phyloP scores from a whole-genome alignment of 2,888 invertebrate genomes.

The Eupithecia subumbrata region DNA sequence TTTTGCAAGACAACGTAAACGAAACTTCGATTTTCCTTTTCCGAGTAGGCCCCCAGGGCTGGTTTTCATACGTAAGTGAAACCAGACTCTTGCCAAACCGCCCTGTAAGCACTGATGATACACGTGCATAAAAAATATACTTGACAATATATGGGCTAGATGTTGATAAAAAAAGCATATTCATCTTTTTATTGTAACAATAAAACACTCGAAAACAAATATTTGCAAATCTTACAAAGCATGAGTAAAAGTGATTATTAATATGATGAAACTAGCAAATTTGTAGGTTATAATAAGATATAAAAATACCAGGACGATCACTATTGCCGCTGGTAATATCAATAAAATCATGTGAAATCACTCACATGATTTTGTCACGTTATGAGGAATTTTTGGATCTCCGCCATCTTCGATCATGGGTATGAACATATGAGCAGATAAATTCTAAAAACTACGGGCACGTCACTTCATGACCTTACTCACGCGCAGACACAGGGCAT shows the following conservation, averaged over 20 bases:
- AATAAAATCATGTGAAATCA: conserved; percentile 38
- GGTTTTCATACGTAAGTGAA: background rate
- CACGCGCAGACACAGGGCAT: background rate
- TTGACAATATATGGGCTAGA: too few relatives aligned
- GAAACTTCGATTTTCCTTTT: too few relatives aligned
- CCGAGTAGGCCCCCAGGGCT: background rate
- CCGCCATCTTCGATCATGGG: conserved; percentile 27
- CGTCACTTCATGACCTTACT: background rate
- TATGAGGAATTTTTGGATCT: conserved; percentile 36
- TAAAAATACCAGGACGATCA: background rate
- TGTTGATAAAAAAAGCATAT: too few relatives aligned
- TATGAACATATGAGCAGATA: background rate
- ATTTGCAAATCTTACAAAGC: background rate
- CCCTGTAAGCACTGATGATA: too few relatives aligned
- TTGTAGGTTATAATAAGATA: background rate
- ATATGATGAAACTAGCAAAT: background rate
- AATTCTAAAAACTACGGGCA: background rate
- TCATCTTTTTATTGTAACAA: too few relatives aligned
- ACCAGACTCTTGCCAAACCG: background rate
- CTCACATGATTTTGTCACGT: conserved; percentile 44
- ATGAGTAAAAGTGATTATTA: background rate
- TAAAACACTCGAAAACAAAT: too few relatives aligned
- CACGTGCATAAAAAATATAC: too few relatives aligned
- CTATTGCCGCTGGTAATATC: background rate
- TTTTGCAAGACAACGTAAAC: too few relatives aligned